Evolutionary conservation across 2,888 invertebrate genomes (phyloP), one percentile per base, ranked within the genome.

Genomic region (Euphydryas editha): DNA sequence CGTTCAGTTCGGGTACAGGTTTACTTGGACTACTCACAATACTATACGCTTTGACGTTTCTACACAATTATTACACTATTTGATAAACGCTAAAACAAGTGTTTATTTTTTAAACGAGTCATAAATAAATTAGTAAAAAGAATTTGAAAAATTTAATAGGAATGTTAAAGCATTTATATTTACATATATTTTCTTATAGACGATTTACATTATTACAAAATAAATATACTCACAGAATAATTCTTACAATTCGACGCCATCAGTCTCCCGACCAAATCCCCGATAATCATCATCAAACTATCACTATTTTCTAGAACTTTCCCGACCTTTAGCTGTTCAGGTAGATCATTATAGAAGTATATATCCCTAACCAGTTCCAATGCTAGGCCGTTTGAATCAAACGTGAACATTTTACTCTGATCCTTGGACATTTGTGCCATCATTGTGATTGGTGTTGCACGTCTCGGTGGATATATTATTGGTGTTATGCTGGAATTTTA

Each of bases 201-300:
- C n/a, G n/a, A n/a, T n/a, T n/a, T n/a, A n/a, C n/a, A n/a, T n/a
- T n/a, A n/a, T 36, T 36, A 7, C 36, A 36, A 36, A 36, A 36
- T 13, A 30, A 36, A 55, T 1, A 24, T 42, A 90, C 94, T 94
- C 83, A 96, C 96, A 78, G 95, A 94, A 75, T 95, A 93, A 85
- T 94, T 92, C 86, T 95, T 96, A 59, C 95, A 95, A 67, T 94
- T 93, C 1, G 95, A 94, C 5, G 94, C 88, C 78, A 95, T 87
- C 36, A 97, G 79, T 15, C 75, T 80, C n/a, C 76, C 80, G 68
- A 87, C 73, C 24, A 92, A 62, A 65, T 85, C 85, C 0, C 82
- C 85, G 0, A 92, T 73, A 0, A 85, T 71, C 4, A 76, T 73
- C 55, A 72, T 81, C 67, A 91, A 63, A 10, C 78, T 73, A 0